Conservation (phyloP, 1,140 invertebrate species). For the Drosophila melanica region DNA sequence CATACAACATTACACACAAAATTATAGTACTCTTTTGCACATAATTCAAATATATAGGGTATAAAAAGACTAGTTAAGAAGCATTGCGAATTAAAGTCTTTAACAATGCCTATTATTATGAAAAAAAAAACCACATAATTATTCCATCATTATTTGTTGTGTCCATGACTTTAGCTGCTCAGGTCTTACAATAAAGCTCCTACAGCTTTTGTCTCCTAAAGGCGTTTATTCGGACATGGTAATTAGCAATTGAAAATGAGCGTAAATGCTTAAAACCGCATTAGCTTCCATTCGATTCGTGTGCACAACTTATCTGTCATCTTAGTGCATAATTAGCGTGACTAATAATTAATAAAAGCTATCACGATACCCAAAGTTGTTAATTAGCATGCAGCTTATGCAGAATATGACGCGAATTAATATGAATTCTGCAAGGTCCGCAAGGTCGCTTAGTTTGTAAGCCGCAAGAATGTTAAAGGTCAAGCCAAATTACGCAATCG, state of each 20-base stretch:
- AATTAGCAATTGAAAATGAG: slow-evolving; percentile 8
- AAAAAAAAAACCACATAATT: neutral
- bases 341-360: slow-evolving; percentile 41
- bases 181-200: neutral
- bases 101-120: neutral
- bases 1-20: too few relatives aligned
- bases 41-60: neutral
- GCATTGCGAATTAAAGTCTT: neutral
- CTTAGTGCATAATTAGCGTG: slow-evolving; percentile 36
- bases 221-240: neutral
- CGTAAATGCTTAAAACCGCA: slow-evolving; percentile 4
- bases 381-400: slow-evolving; percentile 31
- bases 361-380: slow-evolving; percentile 15
- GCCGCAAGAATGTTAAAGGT: slow-evolving; percentile 48
- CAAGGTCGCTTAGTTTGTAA: slow-evolving; percentile 4
- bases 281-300: slow-evolving; percentile 23
- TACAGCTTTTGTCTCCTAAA: neutral
- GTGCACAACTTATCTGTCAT: slow-evolving; percentile 19
- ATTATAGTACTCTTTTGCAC: too few relatives aligned
- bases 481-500: slow-evolving; percentile 56
- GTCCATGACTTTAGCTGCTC: slow-evolving; percentile 5
- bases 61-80: neutral
- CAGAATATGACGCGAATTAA: neutral
- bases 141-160: neutral
- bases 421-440: slow-evolving; percentile 1